Evolutionary conservation across 1,140 invertebrate species (phyloP).

Genomic region (Papilio glaucus): DNA sequence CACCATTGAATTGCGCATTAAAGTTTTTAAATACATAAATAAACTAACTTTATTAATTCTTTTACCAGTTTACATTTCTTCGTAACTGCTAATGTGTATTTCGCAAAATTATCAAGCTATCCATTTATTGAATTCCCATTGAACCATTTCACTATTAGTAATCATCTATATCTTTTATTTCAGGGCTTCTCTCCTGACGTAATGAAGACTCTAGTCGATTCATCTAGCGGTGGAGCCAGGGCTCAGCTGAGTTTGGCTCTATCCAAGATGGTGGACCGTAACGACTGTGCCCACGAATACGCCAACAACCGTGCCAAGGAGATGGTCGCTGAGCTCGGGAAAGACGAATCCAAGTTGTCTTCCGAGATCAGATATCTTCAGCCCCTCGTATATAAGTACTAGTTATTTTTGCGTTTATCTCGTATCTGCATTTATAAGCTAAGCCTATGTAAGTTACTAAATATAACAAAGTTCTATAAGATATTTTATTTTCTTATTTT

Average conservation of each 20-base stretch:
- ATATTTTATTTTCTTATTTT: neutral
- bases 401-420: constrained; percentile 36
- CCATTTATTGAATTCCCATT: too few relatives aligned
- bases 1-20: too few relatives aligned
- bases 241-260: constrained; percentile 80
- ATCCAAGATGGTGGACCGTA: constrained; percentile 79
- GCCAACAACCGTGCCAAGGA: constrained; percentile 81
- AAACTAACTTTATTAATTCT: too few relatives aligned
- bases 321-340: constrained; percentile 79
- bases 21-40: too few relatives aligned
- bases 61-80: too few relatives aligned
- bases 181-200: constrained; percentile 83
- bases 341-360: constrained; percentile 79
- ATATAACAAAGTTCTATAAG: constrained; percentile 21
- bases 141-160: neutral
- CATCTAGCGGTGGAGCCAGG: constrained; percentile 76
- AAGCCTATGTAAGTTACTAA: constrained; percentile 26
- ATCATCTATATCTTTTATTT: constrained; percentile 41
- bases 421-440: constrained; percentile 35
- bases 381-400: constrained; percentile 69
- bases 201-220: constrained; percentile 75
- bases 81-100: too few relatives aligned
- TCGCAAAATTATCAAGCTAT: too few relatives aligned
- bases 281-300: constrained; percentile 81
- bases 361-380: constrained; percentile 78